These are phyloP conservation scores for Passerculus sandwichensis DNA, from an alignment of 2,797 vertebrate species.

Conservation along the genomic window DNA sequence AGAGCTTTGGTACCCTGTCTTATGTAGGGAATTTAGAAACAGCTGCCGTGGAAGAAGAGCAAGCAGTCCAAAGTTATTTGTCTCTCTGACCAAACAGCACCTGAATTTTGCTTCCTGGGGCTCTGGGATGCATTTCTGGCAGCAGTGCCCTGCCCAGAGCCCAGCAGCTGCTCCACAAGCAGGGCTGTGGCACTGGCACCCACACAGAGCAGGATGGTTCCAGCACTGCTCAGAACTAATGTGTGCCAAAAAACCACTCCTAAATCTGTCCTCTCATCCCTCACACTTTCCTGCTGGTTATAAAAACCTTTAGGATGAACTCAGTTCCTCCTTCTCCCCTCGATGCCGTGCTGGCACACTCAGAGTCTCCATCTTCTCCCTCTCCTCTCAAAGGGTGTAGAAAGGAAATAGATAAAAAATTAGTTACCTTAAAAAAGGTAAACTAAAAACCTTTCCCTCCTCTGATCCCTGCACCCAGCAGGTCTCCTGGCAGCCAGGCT, in stretches of 20 bases:
- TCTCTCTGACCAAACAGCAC: not conserved
- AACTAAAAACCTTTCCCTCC: too few species aligned
- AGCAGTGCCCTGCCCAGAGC: not conserved
- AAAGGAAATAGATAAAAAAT: too few species aligned
- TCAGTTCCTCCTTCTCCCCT: not conserved
- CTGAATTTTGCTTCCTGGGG: not conserved
- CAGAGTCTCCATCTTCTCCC: not conserved
- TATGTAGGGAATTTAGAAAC: not conserved
- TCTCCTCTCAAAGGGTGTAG: not conserved
- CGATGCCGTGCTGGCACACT: fast-evolving
- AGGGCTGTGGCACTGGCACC: not conserved
- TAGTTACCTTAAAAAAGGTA: too few species aligned
- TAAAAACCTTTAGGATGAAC: fast-evolving
- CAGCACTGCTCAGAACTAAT: fast-evolving
- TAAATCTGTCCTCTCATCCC: not conserved
- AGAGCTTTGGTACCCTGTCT: fast-evolving
- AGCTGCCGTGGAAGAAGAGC: not conserved
- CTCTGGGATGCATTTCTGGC: not conserved
- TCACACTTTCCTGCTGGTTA: not conserved
- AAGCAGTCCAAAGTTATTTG: not conserved
- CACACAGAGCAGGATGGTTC: fast-evolving
- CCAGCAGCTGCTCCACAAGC: fast-evolving
- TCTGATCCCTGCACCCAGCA: too few species aligned
- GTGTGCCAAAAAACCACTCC: fast-evolving
- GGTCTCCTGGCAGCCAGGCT: too few species aligned